These are phyloP conservation scores for Corythornis madagascariensis DNA, from an alignment of 2,113 vertebrate genomes.

Conservation along the genomic window DNA sequence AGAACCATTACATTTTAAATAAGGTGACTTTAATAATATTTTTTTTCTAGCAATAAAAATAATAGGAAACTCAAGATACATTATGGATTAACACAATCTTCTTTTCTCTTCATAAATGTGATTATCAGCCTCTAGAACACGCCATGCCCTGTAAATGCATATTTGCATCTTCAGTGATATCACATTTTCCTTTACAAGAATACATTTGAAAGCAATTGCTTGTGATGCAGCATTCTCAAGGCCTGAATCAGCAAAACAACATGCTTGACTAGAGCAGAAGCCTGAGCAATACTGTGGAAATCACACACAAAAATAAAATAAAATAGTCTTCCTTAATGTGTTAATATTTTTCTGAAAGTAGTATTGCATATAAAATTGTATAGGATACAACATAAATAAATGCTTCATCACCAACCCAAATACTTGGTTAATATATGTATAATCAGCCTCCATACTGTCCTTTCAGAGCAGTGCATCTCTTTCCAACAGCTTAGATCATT, in stretches of 20 bases:
- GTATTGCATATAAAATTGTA: not conserved
- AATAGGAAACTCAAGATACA: conserved; percentile 37
- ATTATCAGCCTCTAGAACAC: conserved; percentile 52
- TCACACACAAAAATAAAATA: conserved; percentile 53
- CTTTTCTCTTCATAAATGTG: conserved; percentile 23
- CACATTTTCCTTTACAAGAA: conserved; percentile 62
- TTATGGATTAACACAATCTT: conserved; percentile 38
- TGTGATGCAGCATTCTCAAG: conserved; percentile 82
- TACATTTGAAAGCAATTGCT: conserved; percentile 74
- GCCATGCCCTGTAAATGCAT: conserved; percentile 67
- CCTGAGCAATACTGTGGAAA: conserved; percentile 78
- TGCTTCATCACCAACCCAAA: not conserved
- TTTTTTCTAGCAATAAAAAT: conserved; percentile 18
- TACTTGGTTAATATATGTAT: not conserved
- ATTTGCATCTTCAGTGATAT: conserved; percentile 39
- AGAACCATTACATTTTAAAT: conserved; percentile 40
- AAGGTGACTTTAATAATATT: not conserved
- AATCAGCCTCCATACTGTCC: conserved; percentile 3
- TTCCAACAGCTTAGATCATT: conserved; percentile 63
- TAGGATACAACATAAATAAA: not conserved
- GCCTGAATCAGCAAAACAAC: conserved; percentile 77
- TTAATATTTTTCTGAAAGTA: not conserved
- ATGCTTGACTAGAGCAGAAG: conserved; percentile 81
- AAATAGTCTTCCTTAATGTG: not conserved
- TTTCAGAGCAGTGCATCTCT: conserved; percentile 53